These are phyloP conservation scores for Origma solitaria DNA, from an alignment of 2,113 vertebrate genomes.

Conservation along the genomic window DNA sequence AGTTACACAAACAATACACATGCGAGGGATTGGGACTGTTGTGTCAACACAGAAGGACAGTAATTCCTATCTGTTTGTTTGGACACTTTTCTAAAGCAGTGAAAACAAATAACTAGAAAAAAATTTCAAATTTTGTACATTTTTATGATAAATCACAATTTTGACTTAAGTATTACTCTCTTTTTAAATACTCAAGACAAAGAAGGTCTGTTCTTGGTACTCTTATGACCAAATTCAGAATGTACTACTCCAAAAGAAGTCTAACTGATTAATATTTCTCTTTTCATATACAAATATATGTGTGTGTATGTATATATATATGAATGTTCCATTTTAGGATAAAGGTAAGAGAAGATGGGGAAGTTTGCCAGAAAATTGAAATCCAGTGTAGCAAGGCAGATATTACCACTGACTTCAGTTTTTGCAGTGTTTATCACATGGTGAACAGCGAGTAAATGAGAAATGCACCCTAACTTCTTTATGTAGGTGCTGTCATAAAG, in stretches of 20 bases:
- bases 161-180: not conserved
- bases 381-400: not conserved
- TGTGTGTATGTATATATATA: no score
- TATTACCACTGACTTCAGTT: not conserved
- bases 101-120: not conserved
- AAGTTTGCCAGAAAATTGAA: not conserved
- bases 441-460: not conserved
- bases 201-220: not conserved
- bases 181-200: not conserved
- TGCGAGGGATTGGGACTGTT: not conserved
- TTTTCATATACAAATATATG: not conserved
- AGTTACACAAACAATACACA: not conserved
- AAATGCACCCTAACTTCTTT: not conserved
- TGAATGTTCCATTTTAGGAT: not conserved
- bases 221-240: not conserved
- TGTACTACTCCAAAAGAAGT: not conserved
- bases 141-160: not conserved
- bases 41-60: not conserved
- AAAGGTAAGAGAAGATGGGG: not conserved
- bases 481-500: not conserved
- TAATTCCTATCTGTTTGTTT: not conserved
- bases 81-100: not conserved
- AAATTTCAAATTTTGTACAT: not conserved
- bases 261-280: not conserved
- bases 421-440: not conserved